phyloP scores from a whole-genome alignment of 2,888 invertebrate species.

The Ennomos quercinarius region DNA sequence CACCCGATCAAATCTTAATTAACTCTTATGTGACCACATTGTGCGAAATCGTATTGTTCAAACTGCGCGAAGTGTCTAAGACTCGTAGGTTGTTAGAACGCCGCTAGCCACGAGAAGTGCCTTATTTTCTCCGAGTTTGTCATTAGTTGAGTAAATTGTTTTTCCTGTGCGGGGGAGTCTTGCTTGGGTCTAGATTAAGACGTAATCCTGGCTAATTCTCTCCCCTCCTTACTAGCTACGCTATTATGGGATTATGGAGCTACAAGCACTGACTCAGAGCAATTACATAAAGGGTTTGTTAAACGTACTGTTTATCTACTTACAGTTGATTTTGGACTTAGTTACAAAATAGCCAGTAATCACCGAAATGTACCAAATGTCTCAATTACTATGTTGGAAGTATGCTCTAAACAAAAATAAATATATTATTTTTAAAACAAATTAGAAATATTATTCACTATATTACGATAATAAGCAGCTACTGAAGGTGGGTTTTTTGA shows the following conservation, averaged over 20 bases:
- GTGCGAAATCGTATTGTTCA: constrained; percentile 41
- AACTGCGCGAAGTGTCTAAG: constrained; percentile 40
- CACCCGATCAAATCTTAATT: constrained; percentile 38
- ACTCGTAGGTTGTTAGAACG: constrained; percentile 39
- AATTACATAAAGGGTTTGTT: constrained; percentile 30
- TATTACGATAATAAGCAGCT: too few species aligned
- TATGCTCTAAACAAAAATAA: too few species aligned
- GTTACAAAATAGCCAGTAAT: too few species aligned
- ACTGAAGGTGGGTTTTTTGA: too few species aligned
- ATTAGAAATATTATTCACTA: too few species aligned
- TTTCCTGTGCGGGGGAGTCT: constrained; percentile 63
- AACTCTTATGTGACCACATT: constrained; percentile 43
- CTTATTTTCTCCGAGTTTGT: constrained; percentile 63
- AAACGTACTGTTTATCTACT: neutral
- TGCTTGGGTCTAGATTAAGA: constrained; percentile 67
- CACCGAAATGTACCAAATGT: too few species aligned
- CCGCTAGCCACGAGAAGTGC: constrained; percentile 53
- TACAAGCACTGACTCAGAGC: constrained; percentile 33
- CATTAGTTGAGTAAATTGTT: constrained; percentile 72
- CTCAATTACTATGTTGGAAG: too few species aligned
- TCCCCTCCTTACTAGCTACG: constrained; percentile 45
- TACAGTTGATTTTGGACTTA: neutral
- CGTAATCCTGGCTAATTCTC: constrained; percentile 62
- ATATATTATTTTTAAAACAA: too few species aligned
- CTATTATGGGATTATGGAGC: constrained; percentile 49